These are phyloP conservation scores for Magallana angulata DNA, from an alignment of 1,140 invertebrate genomes.

Conservation along the genomic window DNA sequence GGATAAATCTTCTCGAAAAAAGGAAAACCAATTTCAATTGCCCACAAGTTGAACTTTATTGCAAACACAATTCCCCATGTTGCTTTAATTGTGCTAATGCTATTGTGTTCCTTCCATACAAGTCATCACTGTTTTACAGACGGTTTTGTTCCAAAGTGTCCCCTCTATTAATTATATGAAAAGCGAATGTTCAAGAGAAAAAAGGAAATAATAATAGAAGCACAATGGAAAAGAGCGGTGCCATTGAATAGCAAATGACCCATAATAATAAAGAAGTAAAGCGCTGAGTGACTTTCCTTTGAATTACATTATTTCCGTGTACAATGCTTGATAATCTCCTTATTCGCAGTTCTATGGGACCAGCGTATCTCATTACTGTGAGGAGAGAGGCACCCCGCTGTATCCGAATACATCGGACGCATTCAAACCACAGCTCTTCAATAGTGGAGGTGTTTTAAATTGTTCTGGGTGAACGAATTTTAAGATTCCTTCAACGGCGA, in stretches of 20 bases:
- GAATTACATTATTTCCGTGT: constrained; percentile 25
- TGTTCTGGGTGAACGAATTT: constrained; percentile 35
- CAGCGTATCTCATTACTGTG: constrained; percentile 22
- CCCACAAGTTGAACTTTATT: constrained; percentile 35
- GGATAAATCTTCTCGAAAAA: constrained; percentile 2
- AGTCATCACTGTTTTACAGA: constrained; percentile 27
- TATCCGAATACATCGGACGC: constrained; percentile 7
- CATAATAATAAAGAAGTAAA: constrained; percentile 37
- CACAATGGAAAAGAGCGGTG: constrained; percentile 27
- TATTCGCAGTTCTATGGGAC: constrained; percentile 16
- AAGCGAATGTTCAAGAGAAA: constrained; percentile 26
- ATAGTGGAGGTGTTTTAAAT: constrained; percentile 33
- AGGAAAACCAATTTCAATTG: constrained; percentile 30
- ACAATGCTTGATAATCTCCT: constrained; percentile 36
- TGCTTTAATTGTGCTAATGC: constrained; percentile 33
- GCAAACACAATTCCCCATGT: constrained; percentile 19
- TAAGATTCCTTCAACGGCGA: constrained; percentile 27
- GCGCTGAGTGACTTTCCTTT: constrained; percentile 34
- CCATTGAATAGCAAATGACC: constrained; percentile 26
- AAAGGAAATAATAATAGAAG: constrained; percentile 37
- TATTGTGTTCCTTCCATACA: constrained; percentile 33
- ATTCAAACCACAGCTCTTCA: constrained; percentile 27
- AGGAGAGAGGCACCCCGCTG: constrained; percentile 16
- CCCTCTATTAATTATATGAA: constrained; percentile 30
- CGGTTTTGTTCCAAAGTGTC: constrained; percentile 31